A percentile compares a stretch with the other conserved stretches of the same genome.
Conservation (phyloP, 2,113 vertebrate genomes). For the Centropristis striata region DNA sequence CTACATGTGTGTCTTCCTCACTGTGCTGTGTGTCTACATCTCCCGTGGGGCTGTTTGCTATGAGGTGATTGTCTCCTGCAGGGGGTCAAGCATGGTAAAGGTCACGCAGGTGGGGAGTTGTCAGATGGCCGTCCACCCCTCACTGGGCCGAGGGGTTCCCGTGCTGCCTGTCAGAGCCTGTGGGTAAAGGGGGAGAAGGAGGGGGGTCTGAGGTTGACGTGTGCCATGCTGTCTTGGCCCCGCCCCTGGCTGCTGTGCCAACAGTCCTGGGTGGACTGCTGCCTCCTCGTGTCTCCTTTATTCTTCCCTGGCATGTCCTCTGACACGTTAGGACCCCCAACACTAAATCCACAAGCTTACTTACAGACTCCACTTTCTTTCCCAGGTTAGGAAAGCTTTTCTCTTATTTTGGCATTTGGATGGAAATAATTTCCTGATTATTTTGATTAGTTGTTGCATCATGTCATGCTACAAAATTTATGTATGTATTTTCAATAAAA, state of each 20-base stretch:
- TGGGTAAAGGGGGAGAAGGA: slow-evolving; percentile 50
- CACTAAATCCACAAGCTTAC: slow-evolving; percentile 39
- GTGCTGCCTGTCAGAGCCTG: slow-evolving; percentile 72
- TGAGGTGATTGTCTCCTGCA: slow-evolving; percentile 81
- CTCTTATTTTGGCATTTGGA: background rate
- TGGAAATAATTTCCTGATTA: background rate
- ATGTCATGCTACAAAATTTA: background rate
- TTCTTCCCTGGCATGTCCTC: slow-evolving; percentile 54
- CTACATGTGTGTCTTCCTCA: slow-evolving; percentile 41
- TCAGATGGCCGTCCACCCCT: slow-evolving; percentile 79
- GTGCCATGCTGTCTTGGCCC: slow-evolving; percentile 81
- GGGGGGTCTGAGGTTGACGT: slow-evolving; percentile 71
- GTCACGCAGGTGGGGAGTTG: slow-evolving; percentile 86
- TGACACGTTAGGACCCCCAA: slow-evolving; percentile 56
- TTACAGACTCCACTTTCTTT: slow-evolving; percentile 18
- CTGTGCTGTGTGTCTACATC: slow-evolving; percentile 59
- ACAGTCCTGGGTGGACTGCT: slow-evolving; percentile 65
- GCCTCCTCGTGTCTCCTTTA: slow-evolving; percentile 71
- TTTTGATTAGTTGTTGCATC: background rate
- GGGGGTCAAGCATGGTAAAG: slow-evolving; percentile 85
- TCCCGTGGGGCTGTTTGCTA: slow-evolving; percentile 73
- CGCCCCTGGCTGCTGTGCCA: slow-evolving; percentile 69
- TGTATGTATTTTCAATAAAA: no score
- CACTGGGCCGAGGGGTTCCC: slow-evolving; percentile 72
- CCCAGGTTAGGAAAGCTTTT: slow-evolving; percentile 7